Evolutionary conservation across 1,140 invertebrate genomes (phyloP), one percentile per base, ranked within the genome.

Genomic region (Leptopilina clavipes): DNA sequence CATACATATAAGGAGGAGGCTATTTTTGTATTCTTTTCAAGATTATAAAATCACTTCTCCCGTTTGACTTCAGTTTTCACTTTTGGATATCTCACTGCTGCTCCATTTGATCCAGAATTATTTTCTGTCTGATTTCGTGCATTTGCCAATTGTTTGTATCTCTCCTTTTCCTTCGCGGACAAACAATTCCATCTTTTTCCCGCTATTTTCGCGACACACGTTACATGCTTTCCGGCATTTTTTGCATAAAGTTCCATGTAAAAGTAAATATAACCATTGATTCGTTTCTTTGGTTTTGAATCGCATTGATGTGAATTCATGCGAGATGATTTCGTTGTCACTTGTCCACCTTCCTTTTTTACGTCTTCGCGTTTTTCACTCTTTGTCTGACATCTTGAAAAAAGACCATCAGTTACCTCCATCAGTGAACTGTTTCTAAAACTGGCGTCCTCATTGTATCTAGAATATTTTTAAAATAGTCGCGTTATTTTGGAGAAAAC

Each of bases 211-310:
- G 86, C 88, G 0, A 88, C 83, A 12, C 77, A 78, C 6, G 85
- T 79, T 1, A 88, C 82, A 8, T 40, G 79, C 54, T 77, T 79
- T 0, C 56, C 78, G 0, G 84, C 81, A 18, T 54, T 74, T 12
- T 83, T 80, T 19, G 48, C 83, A 40, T 84, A 86, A 79, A 85
- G 82, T 45, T 82, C 81, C 48, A 89, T 72, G 40, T 84, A 89
- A 73, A 86, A 89, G 1, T 86, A 83, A 12, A 89, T 83, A 70
- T 87, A 89, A 0, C 86, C 85, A 81, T 89, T 88, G 8, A 37
- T 1, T 31, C 5, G 3, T 31, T 22, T 22, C 14, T 65, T 65
- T 12, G 10, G 7, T n/a, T 1, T 44, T 9, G 14, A 82, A 84
- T 3, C 73, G 0, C 12, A 56, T 48, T 37, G 14, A 43, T 25